Base-by-base conservation (phyloP, 2,797 vertebrate species). In the Enteromius mattozi region DNA sequence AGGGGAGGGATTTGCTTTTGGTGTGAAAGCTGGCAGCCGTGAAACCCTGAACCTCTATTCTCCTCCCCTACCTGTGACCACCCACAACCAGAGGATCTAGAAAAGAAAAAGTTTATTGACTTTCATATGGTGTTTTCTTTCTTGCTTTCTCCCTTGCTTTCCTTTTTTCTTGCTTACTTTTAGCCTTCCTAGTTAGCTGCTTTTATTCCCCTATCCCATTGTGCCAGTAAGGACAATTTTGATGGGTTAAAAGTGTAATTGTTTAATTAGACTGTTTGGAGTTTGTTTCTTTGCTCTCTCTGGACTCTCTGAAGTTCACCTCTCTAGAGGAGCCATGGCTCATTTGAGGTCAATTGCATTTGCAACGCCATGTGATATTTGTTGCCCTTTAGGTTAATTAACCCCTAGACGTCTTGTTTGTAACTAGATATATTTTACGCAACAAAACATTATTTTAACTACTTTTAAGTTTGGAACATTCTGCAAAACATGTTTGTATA, bases 31-130 rank as follows among this genome's bases (percentile, higher is more conserved):
- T 78, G 59, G 79, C 83, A 81, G 75, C 66, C 83, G 17, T 87
- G 74, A 87, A 82, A 81, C 59, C 24, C 76, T 74, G 79, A 78
- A 74, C 51, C 17, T 27, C 33, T 56, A 30, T 83, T 61, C 47
- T 70, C 40, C 71, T 83, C 45, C 72, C 78, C 33, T 85, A 87
- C 79, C 66, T 87, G 76, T 87, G 78, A 85, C 86, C 86, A 85
- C 86, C 72, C 86, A 45, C 68, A 84, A 47, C 49, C 82, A 35
- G 63, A 33, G 19, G 37, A 78, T 59, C 49, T 35, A 37, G 27
- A 66, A 30, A 12, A 70, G 49, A 70, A 56, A 80, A 45, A 42
- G n/a, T 27, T 69, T 0, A 33, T n/a, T 68, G 24, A 74, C 0
- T 0, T 63, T 72, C 24, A 40, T 14, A 7, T 56, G n/a, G 4